Percentiles rank a stretch among this genome's conserved stretches.
phyloP scores from a whole-genome alignment of 2,888 invertebrate genomes.

The Ischnura elegans region DNA sequence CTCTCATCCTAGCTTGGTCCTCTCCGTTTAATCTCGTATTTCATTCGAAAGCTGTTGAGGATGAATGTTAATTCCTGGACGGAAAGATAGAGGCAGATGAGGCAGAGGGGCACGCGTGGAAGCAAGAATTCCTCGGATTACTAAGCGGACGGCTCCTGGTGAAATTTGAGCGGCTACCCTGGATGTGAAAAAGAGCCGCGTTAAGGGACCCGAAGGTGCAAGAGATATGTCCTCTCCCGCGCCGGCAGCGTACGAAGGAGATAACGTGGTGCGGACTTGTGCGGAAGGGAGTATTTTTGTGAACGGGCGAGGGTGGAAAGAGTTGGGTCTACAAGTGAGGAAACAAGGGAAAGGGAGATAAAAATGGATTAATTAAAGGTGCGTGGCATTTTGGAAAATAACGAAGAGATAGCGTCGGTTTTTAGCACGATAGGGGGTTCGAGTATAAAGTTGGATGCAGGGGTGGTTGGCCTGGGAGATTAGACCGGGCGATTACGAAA shows the following conservation, averaged over 20 bases:
- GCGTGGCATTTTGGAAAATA: slow-evolving; percentile 26
- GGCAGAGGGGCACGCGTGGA: background rate
- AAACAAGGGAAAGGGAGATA: background rate
- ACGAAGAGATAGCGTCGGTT: slow-evolving; percentile 28
- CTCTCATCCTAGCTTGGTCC: background rate
- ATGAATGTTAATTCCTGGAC: background rate
- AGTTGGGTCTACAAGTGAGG: background rate
- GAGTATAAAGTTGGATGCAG: background rate
- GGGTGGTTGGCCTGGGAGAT: background rate
- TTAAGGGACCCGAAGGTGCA: background rate
- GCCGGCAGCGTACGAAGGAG: background rate
- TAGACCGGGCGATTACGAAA: background rate
- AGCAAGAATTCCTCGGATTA: background rate
- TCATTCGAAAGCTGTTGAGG: background rate
- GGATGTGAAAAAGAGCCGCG: background rate
- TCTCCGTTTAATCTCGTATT: background rate
- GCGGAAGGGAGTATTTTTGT: background rate
- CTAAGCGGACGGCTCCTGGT: background rate
- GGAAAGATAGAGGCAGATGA: background rate
- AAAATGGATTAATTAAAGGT: slow-evolving; percentile 34
- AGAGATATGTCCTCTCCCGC: background rate
- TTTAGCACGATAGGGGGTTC: background rate
- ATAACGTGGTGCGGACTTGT: slow-evolving; percentile 3
- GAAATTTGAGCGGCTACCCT: background rate
- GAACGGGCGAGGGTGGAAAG: background rate